Base-by-base conservation (phyloP, 2,113 vertebrate species). In the Pogona vitticeps region DNA sequence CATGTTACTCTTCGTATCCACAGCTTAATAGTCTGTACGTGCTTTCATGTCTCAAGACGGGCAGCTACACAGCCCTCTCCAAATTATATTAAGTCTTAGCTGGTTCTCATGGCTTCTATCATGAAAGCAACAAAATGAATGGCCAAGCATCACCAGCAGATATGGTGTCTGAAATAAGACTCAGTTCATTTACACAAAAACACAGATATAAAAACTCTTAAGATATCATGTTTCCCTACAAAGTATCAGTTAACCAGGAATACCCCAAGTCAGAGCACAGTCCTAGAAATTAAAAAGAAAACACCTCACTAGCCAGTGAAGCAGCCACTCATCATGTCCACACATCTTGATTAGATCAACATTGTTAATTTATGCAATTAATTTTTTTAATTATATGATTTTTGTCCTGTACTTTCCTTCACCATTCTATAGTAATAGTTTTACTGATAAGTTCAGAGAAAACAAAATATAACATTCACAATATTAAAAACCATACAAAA, bases 1-100 rank as follows among this genome's bases (percentile, higher is more conserved):
- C n/a, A 87, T 1, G 26, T 73, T 36, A 33, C 76, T 86, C 88
- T 85, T 21, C 90, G 77, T 65, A 85, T n/a, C 36, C 85, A 84
- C 71, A 91, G 20, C 68, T 86, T 59, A 59, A 59, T 59, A 59
- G 13, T 6, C 20, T 59, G 58, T 59, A 18, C 58, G 20, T 7
- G 20, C 58, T 59, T 59, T 59, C 20, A 59, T 59, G 14, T 18
- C 20, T 59, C 58, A 59, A 18, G 13, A 26, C 21, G 13, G 23
- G 28, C 8, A 13, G 40, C 9, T 28, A 56, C 14, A 17, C 17
- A 8, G 26, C 46, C 73, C 12, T n/a, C 14, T 40, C 26, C 28
- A n/a, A 76, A n/a, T n/a, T n/a, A n/a, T n/a, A 76, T 56, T 56
- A 52, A 76, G 38, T 10, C 6, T 12, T 42, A 73, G 72, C 10